Base-by-base conservation (phyloP, 2,113 vertebrate species). In the Acinonyx jubatus region DNA sequence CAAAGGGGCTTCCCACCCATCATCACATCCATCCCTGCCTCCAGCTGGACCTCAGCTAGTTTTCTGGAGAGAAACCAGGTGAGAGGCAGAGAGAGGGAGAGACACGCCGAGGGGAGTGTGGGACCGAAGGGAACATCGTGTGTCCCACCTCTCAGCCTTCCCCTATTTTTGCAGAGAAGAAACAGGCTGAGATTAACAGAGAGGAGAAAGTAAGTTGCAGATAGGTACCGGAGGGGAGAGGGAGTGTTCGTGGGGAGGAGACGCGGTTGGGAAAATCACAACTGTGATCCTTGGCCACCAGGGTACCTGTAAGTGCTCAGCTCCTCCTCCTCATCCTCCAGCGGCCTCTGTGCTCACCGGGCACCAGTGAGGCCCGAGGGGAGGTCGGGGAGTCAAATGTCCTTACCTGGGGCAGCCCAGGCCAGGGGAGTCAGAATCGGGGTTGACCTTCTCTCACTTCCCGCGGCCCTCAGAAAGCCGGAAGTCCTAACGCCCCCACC, bases 141-240 rank as follows among this genome's bases (percentile, higher is more conserved):
- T 16, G 38, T 45, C 61, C n/a, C 4, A 4, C 33, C 78, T 76
- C 55, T 69, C 57, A 31, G 45, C n/a, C 14, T 73, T 31, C 31
- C 15, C 29, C 18, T 68, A n/a, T 29, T 48, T 94, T 68, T 31
- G 45, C 33, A 80, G 66, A 89, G 68, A 82, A 78, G 65, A 86
- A 61, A 69, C 5, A 36, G 68, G 52, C 41, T 69, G 27, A 71
- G 68, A 38, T 78, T 73, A 73, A 48, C 9, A 57, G 18, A 4
- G 18, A 86, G 66, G 19, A 25, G 48, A 73, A 74, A 90, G 66
- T 33, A 18, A 23, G 10, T 36, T 66, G 61, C 25, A 45, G 65
- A 36, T 16, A 14, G 0, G 13, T 14, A 38, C 12, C 48, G 3
- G 41, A 36, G 91, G 52, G 55, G 13, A 31, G 21, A 33, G 6